These are phyloP conservation scores for Drosophila paucipuncta DNA, from an alignment of 2,888 invertebrate genomes.

Conservation along the genomic window DNA sequence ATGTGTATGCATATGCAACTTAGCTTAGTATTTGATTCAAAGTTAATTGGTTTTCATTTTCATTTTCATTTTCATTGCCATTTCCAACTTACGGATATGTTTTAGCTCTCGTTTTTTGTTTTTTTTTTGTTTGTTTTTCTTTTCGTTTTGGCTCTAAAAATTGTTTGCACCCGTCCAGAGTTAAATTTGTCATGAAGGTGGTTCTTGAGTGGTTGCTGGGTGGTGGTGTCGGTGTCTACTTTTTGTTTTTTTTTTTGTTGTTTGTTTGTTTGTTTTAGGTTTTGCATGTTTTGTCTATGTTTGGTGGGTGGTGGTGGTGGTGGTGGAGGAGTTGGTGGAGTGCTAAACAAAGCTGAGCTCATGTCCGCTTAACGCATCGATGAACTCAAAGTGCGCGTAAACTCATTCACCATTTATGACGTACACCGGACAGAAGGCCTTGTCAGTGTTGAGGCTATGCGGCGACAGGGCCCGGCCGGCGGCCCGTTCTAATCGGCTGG, in stretches of 20 bases:
- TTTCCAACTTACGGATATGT: slow-evolving; percentile 54
- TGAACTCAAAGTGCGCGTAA: slow-evolving; percentile 84
- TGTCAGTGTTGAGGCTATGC: slow-evolving; percentile 74
- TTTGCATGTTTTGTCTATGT: slow-evolving; percentile 3
- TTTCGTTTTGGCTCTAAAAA: background rate
- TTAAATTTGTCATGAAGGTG: slow-evolving; percentile 37
- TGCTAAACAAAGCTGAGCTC: slow-evolving; percentile 81
- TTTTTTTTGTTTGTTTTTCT: background rate
- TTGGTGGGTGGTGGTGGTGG: slow-evolving; percentile 35
- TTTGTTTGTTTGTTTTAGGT: slow-evolving; percentile 4
- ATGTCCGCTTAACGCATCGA: slow-evolving; percentile 79
- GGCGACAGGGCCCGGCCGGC: slow-evolving; percentile 70
- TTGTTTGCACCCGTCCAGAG: slow-evolving; percentile 27
- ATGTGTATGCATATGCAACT: slow-evolving; percentile 20
- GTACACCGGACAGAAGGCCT: slow-evolving; percentile 83
- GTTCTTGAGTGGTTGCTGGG: slow-evolving; percentile 38
- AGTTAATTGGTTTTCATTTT: slow-evolving; percentile 16
- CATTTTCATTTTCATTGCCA: slow-evolving; percentile 20
- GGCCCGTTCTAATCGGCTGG: slow-evolving; percentile 44
- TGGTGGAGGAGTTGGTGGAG: slow-evolving; percentile 7
- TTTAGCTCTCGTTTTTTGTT: slow-evolving; percentile 1
- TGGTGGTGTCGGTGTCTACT: slow-evolving; percentile 3
- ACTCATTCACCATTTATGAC: slow-evolving; percentile 84
- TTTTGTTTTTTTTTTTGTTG: background rate
- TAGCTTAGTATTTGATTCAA: slow-evolving; percentile 11